Percentiles rank a stretch among this genome's conserved stretches.
phyloP scores from a whole-genome alignment of 2,888 invertebrate genomes.

The Serripes groenlandicus region DNA sequence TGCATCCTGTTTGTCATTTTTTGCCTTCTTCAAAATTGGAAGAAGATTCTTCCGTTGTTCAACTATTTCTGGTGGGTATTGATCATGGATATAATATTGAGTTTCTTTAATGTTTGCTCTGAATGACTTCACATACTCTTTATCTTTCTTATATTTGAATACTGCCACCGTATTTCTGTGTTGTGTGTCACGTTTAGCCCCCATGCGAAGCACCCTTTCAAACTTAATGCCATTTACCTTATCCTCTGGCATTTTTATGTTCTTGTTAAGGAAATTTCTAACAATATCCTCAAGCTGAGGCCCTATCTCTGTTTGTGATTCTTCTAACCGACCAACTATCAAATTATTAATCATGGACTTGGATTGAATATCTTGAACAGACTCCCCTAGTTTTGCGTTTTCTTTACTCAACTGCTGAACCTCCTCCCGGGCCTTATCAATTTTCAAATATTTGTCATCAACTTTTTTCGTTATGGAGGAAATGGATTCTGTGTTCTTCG shows the following conservation, averaged over 20 bases:
- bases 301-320: neutral
- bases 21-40: constrained; percentile 15
- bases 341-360: constrained; percentile 15
- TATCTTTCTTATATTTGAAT: neutral
- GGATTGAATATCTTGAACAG: neutral
- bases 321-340: neutral
- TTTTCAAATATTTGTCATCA: too few relatives aligned
- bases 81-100: constrained; percentile 22
- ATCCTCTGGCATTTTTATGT: neutral
- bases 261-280: neutral
- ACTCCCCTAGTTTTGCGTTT: neutral
- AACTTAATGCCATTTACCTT: neutral
- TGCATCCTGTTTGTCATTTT: constrained; percentile 9
- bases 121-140: constrained; percentile 2
- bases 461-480: too few relatives aligned
- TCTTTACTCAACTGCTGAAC: neutral
- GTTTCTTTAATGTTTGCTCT: neutral
- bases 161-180: constrained; percentile 12
- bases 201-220: neutral
- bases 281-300: neutral
- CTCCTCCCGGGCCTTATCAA: constrained; percentile 12
- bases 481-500: too few relatives aligned
- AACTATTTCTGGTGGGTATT: constrained; percentile 21
- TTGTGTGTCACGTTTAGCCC: neutral
- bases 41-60: constrained; percentile 14